phyloP scores from a whole-genome alignment of 2,888 invertebrate genomes.

The Branchipolynoe longqiensis region DNA sequence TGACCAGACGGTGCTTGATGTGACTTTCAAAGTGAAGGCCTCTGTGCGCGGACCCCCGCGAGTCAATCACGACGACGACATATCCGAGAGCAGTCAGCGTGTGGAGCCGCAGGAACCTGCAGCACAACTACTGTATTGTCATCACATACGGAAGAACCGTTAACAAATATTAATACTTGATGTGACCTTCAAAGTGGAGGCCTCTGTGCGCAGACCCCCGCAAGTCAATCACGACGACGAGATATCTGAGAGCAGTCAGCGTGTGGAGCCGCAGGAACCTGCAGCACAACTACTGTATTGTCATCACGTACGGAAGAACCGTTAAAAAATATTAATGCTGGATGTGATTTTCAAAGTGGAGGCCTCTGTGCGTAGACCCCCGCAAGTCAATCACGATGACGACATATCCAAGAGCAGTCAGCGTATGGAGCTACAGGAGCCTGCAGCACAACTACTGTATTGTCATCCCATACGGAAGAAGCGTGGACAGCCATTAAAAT shows the following conservation, averaged over 20 bases:
- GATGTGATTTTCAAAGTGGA: too few relatives aligned
- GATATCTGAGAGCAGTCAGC: constrained; percentile 96
- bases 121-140: constrained; percentile 23
- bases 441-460: background rate
- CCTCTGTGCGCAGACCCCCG: constrained; percentile 97
- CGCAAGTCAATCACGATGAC: too few relatives aligned
- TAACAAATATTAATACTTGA: too few relatives aligned
- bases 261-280: constrained; percentile 96
- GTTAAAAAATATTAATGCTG: too few relatives aligned
- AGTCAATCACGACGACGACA: constrained; percentile 97
- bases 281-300: constrained; percentile 70
- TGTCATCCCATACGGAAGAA: too few relatives aligned
- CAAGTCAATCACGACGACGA: constrained; percentile 96
- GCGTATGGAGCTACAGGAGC: too few relatives aligned
- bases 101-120: constrained; percentile 93
- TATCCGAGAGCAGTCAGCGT: constrained; percentile 97
- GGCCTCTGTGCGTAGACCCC: too few relatives aligned
- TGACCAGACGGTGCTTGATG: constrained; percentile 91
- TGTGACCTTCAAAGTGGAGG: constrained; percentile 93
- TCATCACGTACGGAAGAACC: too few relatives aligned
- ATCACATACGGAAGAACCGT: too few relatives aligned
- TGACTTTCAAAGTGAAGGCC: constrained; percentile 96
- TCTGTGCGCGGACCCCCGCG: constrained; percentile 95
- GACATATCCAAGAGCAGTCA: too few relatives aligned
- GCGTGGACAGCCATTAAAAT: too few relatives aligned